phyloP scores from a whole-genome alignment of 1,140 invertebrate species.

The Subanguina moxae region DNA sequence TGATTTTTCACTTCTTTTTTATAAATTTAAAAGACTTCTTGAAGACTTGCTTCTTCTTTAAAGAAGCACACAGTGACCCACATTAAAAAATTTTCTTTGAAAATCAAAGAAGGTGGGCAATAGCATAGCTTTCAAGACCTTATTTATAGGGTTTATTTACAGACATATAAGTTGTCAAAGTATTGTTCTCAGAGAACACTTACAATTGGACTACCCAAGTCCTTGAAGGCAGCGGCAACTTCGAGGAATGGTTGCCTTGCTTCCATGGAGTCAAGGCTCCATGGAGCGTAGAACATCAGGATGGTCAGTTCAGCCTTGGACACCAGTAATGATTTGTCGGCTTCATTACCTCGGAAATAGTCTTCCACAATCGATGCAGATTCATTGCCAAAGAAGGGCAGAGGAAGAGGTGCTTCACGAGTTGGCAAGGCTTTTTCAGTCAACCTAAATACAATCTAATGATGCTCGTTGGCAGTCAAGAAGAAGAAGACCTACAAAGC shows the following conservation, averaged over 20 bases:
- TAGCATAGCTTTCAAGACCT: too few relatives aligned
- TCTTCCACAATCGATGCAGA: conserved; percentile 8
- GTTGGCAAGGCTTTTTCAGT: conserved; percentile 8
- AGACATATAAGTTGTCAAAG: conserved; percentile 11
- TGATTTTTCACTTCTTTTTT: too few relatives aligned
- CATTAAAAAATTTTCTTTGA: too few relatives aligned
- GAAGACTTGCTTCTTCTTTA: too few relatives aligned
- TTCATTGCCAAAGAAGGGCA: conserved; percentile 13
- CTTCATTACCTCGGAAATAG: conserved; percentile 22
- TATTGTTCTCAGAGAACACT: background rate
- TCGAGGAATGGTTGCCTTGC: conserved; percentile 16
- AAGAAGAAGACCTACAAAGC: background rate
- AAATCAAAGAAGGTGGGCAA: too few relatives aligned
- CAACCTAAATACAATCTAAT: conserved; percentile 4
- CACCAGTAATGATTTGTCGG: conserved; percentile 5
- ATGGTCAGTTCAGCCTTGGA: conserved; percentile 27
- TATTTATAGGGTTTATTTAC: too few relatives aligned
- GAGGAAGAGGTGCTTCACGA: conserved; percentile 5
- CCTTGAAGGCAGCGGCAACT: conserved; percentile 16
- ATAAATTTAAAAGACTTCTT: too few relatives aligned
- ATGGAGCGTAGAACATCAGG: conserved; percentile 41
- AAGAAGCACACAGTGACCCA: too few relatives aligned
- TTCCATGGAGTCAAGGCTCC: conserved; percentile 41
- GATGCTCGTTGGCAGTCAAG: background rate
- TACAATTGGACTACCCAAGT: background rate